Evolutionary conservation across 2,113 vertebrate species (phyloP), one percentile per base, ranked within the genome.

Genomic region (Symphodus melops): DNA sequence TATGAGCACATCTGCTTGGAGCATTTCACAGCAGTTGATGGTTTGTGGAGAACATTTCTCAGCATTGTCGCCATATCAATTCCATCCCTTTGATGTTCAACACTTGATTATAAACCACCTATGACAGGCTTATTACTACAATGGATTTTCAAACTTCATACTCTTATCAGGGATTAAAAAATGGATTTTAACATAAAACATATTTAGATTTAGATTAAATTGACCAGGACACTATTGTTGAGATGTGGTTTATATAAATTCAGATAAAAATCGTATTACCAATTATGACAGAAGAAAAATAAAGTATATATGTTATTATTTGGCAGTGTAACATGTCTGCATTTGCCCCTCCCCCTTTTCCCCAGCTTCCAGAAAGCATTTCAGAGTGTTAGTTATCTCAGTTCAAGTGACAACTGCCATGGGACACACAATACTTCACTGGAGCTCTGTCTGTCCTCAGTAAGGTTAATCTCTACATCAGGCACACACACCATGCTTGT

Each of bases 381-480:
- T 77, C 72, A 16, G 53, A 61, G 72, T 78, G 61, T 68, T 49
- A 68, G 61, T 60, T 75, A 80, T 82, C 73, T 71, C 52, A 58
- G 55, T 81, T 78, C 16, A 51, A 72, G 79, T 75, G 82, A 89
- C 77, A 89, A 88, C 83, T 82, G 86, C 83, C 71, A 81, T 33
- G 9, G 77, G 86, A 90, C 79, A 83, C 83, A 77, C 60, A 76
- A 46, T 75, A 28, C 68, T 57, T 74, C 52, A 68, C 61, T 79
- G 60, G 65, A 59, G 58, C 53, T 28, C 67, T 53, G 60, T 86
- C 83, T 79, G 33, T 82, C 68, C 86, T 82, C 87, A 68, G 83
- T 86, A 78, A 77, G 70, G 86, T 93, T 93, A 88, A 93, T 93
- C 92, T 93, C 64, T 79, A 85, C 78, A 94, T 93, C 92, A 87